These are phyloP conservation scores for Sitta europaea DNA, from an alignment of 2,113 vertebrate species.

Conservation along the genomic window DNA sequence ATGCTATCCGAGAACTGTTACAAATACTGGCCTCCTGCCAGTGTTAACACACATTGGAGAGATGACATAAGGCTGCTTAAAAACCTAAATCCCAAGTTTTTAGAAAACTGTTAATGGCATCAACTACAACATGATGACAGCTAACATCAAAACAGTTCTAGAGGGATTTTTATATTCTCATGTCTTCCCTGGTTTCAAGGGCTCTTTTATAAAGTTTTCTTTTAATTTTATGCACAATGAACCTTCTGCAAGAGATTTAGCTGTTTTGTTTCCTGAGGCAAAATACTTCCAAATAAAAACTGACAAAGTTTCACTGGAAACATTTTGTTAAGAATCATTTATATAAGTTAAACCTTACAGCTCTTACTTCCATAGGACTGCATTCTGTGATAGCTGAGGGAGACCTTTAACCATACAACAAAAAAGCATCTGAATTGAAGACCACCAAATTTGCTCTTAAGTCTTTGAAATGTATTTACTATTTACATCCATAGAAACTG, in stretches of 20 bases:
- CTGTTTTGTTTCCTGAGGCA: neutral
- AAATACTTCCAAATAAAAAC: neutral
- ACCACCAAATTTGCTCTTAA: neutral
- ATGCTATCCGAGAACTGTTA: neutral
- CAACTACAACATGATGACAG: neutral
- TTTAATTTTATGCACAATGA: neutral
- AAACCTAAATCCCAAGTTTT: neutral
- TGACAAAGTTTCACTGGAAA: neutral
- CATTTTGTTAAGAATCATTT: neutral
- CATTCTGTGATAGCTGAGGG: neutral
- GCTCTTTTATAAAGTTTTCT: neutral
- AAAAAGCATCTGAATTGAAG: neutral
- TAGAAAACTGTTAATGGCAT: conserved; percentile 25
- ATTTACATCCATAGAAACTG: neutral
- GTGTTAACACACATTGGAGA: neutral
- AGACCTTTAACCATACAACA: neutral
- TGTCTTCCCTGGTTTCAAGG: neutral
- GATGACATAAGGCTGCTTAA: conserved; percentile 20
- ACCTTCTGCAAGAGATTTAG: neutral
- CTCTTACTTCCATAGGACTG: neutral
- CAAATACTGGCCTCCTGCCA: conserved; percentile 44
- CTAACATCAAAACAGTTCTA: conserved; percentile 14
- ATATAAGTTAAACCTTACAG: neutral
- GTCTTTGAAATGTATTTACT: neutral
- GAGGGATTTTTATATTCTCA: neutral